These are phyloP conservation scores for Brenthis ino DNA, from an alignment of 2,888 invertebrate species.

Conservation along the genomic window DNA sequence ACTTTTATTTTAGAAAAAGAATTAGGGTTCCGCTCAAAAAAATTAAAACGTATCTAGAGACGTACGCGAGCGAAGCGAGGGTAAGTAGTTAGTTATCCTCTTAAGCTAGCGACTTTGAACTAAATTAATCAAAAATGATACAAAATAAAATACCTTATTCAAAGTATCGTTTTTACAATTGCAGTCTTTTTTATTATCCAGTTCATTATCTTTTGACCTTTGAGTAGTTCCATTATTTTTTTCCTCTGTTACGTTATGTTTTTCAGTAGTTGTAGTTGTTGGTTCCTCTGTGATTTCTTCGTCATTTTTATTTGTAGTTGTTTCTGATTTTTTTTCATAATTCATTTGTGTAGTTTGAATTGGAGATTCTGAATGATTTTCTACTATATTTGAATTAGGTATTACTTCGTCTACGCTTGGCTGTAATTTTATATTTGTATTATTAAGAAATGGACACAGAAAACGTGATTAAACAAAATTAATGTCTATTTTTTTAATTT, in stretches of 20 bases:
- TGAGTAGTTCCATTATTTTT: too few species aligned
- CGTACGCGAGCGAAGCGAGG: too few species aligned
- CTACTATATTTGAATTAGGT: not conserved
- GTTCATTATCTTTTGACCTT: not conserved
- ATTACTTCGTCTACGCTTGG: not conserved
- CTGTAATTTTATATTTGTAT: not conserved
- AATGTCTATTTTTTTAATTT: not conserved
- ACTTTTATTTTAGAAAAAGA: too few species aligned
- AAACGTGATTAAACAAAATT: not conserved
- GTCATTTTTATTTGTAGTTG: not conserved
- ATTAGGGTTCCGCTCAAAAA: too few species aligned
- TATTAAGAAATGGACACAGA: not conserved
- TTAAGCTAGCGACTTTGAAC: too few species aligned
- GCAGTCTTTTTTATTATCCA: not conserved
- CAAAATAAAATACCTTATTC: not conserved
- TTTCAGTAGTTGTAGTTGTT: not conserved
- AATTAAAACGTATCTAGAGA: too few species aligned
- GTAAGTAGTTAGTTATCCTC: too few species aligned
- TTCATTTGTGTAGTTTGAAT: not conserved
- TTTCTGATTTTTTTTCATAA: not conserved
- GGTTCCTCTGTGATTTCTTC: not conserved
- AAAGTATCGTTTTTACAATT: conserved; percentile 1
- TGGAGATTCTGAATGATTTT: not conserved
- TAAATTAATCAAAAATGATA: not conserved
- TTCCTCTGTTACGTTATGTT: too few species aligned